Conservation (phyloP, 1,140 invertebrate genomes). For the Leptoteleia sp. region DNA sequence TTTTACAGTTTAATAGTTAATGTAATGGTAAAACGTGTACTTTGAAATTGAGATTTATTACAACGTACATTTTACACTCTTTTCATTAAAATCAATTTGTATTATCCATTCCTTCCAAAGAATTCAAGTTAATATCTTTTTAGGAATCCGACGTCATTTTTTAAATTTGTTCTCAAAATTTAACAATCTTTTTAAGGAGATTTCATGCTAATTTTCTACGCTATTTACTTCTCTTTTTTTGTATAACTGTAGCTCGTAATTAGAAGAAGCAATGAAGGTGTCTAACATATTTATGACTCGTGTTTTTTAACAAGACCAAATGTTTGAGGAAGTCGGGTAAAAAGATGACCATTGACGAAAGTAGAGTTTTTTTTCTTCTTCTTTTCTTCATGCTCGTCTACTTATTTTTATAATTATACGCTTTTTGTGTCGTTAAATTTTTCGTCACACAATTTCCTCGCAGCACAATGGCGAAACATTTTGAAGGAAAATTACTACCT, state of each 20-base stretch:
- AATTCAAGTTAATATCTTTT: neutral
- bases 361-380: too few species aligned
- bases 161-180: slow-evolving; percentile 12
- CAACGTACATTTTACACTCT: neutral
- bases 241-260: slow-evolving; percentile 47
- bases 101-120: neutral
- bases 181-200: slow-evolving; percentile 34
- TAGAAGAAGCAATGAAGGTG: slow-evolving; percentile 48
- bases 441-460: slow-evolving; percentile 6
- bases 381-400: slow-evolving; percentile 10
- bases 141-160: slow-evolving; percentile 11
- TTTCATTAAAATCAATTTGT: too few species aligned
- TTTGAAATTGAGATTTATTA: too few species aligned
- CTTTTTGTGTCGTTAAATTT: slow-evolving; percentile 1
- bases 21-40: too few species aligned
- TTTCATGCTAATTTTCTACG: slow-evolving; percentile 54
- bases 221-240: slow-evolving; percentile 31
- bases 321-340: slow-evolving; percentile 58
- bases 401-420: slow-evolving; percentile 13
- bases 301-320: slow-evolving; percentile 55
- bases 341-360: slow-evolving; percentile 28
- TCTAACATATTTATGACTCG: slow-evolving; percentile 54
- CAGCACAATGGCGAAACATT: neutral
- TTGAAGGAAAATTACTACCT: neutral
- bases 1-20: too few species aligned